Evolutionary conservation across 2,888 invertebrate genomes (phyloP), one percentile per base, ranked within the genome.

Genomic region (Osedax frankpressi): DNA sequence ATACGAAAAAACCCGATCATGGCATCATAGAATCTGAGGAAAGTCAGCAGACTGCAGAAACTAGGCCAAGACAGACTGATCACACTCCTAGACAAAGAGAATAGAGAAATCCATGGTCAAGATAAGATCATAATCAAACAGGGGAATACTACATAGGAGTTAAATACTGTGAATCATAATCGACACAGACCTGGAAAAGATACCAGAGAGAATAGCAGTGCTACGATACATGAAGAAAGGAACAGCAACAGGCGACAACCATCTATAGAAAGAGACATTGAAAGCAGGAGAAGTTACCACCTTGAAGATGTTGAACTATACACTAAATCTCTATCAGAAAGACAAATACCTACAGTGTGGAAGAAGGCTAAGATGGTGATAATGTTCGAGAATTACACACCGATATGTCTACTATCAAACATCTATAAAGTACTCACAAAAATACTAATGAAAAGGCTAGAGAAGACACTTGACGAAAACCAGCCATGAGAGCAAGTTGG

Each of bases 1-100:
- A 62, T 62, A 62, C 63, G 62, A 62, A 26, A 62, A 62, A 62
- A n/a, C n/a, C n/a, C n/a, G n/a, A n/a, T n/a, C n/a, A n/a, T n/a
- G n/a, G n/a, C n/a, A n/a, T n/a, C 62, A 14, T 25, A 3, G 63
- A 62, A 11, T 3, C 3, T 62, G 63, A 6, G 26, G 24, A 65
- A 19, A 2, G n/a, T n/a, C 14, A 24, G 25, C 27, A 65, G 2
- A n/a, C 27, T 28, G 19, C n/a, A 65, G 24, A n/a, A 1, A 0
- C 65, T 65, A 24, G 24, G 65, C 25, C 1, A 1, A 24, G 65
- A 19, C 25, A 2, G 65, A 65, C 14, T 14, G 28, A 2, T 24
- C 11, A 14, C 63, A 62, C 63, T 62, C 14, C 63, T 62, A 14
- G 63, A 65, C 24, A 65, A 65, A 1, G 11, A 65, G 65, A 28